Evolutionary conservation across 2,113 vertebrate genomes (phyloP).

Genomic region (Brachyistius frenatus): DNA sequence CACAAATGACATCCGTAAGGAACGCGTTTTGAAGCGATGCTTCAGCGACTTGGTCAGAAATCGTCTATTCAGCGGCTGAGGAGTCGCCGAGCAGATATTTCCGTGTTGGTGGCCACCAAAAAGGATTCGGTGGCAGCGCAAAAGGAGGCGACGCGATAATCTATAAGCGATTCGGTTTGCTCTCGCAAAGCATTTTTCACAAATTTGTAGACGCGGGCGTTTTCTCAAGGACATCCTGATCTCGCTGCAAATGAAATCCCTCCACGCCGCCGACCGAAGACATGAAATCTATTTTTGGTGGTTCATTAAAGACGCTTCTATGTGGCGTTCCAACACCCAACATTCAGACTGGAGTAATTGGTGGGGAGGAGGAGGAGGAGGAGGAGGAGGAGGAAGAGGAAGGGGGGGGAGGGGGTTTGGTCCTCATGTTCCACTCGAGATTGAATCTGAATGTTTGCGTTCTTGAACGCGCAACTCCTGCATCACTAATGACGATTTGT

Average conservation of each 20-base stretch:
- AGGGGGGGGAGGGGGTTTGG: no score
- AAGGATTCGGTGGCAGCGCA: no score
- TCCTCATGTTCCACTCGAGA: no score
- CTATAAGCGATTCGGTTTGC: slow-evolving; percentile 3
- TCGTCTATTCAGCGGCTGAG: neutral
- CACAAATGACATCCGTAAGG: no score
- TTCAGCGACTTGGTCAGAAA: no score
- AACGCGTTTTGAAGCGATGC: no score
- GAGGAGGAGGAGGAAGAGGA: no score
- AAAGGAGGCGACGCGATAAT: slow-evolving; percentile 1
- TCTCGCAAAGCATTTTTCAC: slow-evolving; percentile 28
- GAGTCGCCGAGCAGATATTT: neutral
- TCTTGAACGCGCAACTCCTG: neutral
- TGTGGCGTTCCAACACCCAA: no score
- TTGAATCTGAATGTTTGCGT: slow-evolving; percentile 37
- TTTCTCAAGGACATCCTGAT: slow-evolving; percentile 58
- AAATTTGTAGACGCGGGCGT: slow-evolving; percentile 11
- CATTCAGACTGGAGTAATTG: no score
- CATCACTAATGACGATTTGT: slow-evolving; percentile 59
- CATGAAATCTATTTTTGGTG: slow-evolving; percentile 59
- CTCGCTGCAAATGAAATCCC: slow-evolving; percentile 6
- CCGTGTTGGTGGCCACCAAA: no score
- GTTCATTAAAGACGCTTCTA: slow-evolving; percentile 57
- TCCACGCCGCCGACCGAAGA: slow-evolving; percentile 40
- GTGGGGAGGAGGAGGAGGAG: no score